Evolutionary conservation across 2,113 vertebrate species (phyloP), one percentile per base, ranked within the genome.

Genomic region (Zootoca vivipara): DNA sequence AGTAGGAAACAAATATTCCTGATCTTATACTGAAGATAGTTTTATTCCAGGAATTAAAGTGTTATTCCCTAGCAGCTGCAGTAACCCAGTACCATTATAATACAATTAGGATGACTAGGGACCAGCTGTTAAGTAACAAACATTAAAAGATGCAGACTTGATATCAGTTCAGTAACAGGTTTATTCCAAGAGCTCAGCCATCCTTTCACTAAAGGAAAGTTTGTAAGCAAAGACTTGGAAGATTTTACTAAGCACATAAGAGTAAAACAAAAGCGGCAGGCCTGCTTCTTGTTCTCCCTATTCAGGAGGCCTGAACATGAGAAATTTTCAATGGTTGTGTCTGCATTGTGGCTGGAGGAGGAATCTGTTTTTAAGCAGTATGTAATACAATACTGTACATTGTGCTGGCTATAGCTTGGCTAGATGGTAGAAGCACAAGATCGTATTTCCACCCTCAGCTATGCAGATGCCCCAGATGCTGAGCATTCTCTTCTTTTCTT

Each of bases 51-150:
- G 81, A 93, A 89, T 87, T 89, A 91, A 93, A 94, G 89, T 85
- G n/a, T 85, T 90, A 91, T 58, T 42, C 87, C 90, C 85, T 87
- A 94, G 92, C 96, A 97, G 94, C 94, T 95, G 93, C 89, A 93
- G 69, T 42, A 93, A 90, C 80, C 92, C 85, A 95, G 93, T 96
- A 82, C 88, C 86, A 96, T 96, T 97, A 97, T 90, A 96, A 94
- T 91, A 84, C 78, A 95, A 96, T 97, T 95, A 96, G 87, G 40
- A 67, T 93, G 92, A 94, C 86, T 92, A 94, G 93, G 81, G 87
- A 95, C 91, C 89, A 97, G 92, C 91, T 96, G 93, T 92, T 96
- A 95, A 93, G 89, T 89, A 96, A 87, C 30, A 92, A 92, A 95
- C 94, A 93, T 87, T 87, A 92, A 96, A 96, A 95, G 82, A 93